Percentiles rank a stretch among this genome's conserved stretches.
Evolutionary conservation across 2,797 vertebrate genomes (phyloP).

Genomic region (Odontamblyopus lacepedii): DNA sequence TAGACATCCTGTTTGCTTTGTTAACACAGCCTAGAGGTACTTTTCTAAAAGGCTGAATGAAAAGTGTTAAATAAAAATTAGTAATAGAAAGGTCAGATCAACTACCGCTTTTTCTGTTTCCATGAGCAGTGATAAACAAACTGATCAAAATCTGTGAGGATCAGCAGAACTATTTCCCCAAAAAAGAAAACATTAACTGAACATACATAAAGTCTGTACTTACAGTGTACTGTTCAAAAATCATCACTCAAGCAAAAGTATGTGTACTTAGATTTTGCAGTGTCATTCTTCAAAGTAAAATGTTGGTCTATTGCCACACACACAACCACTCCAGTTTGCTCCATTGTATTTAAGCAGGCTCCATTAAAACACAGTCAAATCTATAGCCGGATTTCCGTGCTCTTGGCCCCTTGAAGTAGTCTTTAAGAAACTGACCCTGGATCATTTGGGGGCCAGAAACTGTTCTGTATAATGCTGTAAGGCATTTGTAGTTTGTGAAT

Average conservation of each 20-base stretch:
- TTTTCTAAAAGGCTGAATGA: background rate
- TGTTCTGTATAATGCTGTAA: conserved; percentile 4
- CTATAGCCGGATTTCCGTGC: conserved; percentile 36
- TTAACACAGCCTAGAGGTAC: no score
- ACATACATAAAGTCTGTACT: background rate
- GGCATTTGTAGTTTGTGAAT: background rate
- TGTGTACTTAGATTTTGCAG: background rate
- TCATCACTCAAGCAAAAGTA: background rate
- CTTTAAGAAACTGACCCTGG: no score
- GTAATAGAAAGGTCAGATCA: background rate
- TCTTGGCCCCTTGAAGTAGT: conserved; percentile 8
- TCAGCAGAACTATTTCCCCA: conserved; percentile 58
- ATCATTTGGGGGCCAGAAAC: background rate
- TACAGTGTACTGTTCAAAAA: background rate
- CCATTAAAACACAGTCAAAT: conserved; percentile 42
- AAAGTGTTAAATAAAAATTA: background rate
- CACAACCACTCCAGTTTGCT: conserved; percentile 40
- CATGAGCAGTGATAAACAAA: conserved; percentile 39
- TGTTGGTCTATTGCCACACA: conserved; percentile 39
- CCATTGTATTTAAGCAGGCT: conserved; percentile 36
- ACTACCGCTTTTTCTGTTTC: conserved; percentile 5
- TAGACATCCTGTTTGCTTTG: no score
- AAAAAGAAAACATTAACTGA: conserved; percentile 39
- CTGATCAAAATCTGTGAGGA: conserved; percentile 29
- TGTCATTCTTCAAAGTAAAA: conserved; percentile 20